Evolutionary conservation across 2,113 vertebrate genomes (phyloP).

Genomic region (Mugil cephalus): DNA sequence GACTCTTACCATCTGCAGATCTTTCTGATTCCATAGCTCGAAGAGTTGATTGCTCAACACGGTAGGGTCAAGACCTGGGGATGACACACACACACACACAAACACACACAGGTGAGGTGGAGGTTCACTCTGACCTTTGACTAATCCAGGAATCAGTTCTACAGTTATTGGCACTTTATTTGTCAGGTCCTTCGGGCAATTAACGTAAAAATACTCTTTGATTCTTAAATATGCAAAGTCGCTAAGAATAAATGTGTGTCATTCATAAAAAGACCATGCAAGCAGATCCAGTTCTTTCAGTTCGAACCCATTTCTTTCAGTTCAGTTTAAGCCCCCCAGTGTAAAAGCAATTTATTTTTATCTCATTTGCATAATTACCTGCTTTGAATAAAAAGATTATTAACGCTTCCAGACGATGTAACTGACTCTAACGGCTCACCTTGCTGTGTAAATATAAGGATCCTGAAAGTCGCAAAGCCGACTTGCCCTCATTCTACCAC

Average conservation of each 20-base stretch:
- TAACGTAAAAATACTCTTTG: not conserved
- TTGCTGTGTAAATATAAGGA: not conserved
- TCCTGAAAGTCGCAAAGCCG: not conserved
- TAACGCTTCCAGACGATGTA: not conserved
- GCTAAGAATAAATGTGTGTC: not conserved
- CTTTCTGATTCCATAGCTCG: constrained; percentile 77
- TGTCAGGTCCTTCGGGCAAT: not conserved
- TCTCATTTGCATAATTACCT: not conserved
- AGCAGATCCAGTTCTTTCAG: not conserved
- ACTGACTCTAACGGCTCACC: not conserved
- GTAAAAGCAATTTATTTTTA: not conserved
- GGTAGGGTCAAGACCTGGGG: constrained; percentile 76
- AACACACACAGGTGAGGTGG: constrained; percentile 31
- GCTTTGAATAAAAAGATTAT: not conserved
- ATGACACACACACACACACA: constrained; percentile 36
- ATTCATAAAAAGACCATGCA: not conserved
- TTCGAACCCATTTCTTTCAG: not conserved
- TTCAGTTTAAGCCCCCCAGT: not conserved
- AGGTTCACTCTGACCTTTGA: constrained; percentile 66
- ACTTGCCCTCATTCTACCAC: not conserved
- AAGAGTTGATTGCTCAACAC: constrained; percentile 75
- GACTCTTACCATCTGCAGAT: constrained; percentile 80
- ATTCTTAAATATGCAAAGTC: not conserved
- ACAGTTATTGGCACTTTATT: too few species aligned
- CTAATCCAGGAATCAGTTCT: constrained; percentile 39